A percentile compares a stretch with the other conserved stretches of the same genome.
Conservation (phyloP, 2,797 vertebrate genomes). For the Alfaro cultratus region DNA sequence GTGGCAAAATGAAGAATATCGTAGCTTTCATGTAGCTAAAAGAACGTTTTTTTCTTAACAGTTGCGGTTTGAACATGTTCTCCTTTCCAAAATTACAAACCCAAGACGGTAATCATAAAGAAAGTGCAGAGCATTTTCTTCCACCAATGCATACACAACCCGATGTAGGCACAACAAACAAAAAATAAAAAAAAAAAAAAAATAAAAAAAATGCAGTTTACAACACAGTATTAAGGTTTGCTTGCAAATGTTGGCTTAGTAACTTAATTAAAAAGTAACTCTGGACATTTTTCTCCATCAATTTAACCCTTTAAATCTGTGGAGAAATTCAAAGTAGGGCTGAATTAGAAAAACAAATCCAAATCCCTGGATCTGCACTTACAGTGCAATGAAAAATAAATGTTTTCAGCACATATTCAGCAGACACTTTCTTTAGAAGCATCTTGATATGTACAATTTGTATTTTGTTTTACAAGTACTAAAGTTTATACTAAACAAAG, state of each 20-base stretch:
- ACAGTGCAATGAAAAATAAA: not conserved
- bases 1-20: not conserved
- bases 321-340: not conserved
- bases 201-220: not conserved
- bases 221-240: not conserved
- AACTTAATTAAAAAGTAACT: not conserved
- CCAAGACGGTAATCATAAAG: not conserved
- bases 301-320: not conserved
- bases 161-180: not conserved
- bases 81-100: not conserved
- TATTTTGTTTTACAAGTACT: not conserved
- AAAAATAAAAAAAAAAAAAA: too few relatives aligned
- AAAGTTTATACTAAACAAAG: not conserved
- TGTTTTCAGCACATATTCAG: not conserved
- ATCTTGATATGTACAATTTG: not conserved
- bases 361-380: not conserved
- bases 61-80: not conserved
- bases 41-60: not conserved
- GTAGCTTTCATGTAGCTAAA: not conserved
- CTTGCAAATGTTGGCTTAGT: not conserved
- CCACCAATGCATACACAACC: not conserved
- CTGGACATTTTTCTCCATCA: not conserved
- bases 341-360: not conserved
- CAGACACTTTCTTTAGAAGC: not conserved
- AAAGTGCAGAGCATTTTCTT: not conserved